A percentile compares a stretch with the other conserved stretches of the same genome.
Conservation (phyloP, 2,888 invertebrate species). For the Pseudococcus viburni region DNA sequence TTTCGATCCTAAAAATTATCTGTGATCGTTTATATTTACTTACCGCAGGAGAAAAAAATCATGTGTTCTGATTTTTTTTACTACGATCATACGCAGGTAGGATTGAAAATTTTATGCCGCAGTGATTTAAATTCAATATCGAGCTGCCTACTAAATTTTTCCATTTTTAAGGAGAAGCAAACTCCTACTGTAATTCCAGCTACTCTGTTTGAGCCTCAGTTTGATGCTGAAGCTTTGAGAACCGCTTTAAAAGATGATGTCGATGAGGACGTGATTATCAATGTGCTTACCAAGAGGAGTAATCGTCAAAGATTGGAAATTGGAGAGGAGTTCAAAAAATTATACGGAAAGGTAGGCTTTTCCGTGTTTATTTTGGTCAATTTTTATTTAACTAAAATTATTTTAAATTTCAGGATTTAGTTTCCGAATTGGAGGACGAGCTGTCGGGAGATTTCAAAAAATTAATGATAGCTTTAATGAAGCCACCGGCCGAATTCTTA, state of each 20-base stretch:
- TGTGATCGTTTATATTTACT: neutral
- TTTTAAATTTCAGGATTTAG: slow-evolving; percentile 72
- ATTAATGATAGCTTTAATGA: slow-evolving; percentile 86
- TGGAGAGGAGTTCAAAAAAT: slow-evolving; percentile 84
- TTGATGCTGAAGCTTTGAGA: slow-evolving; percentile 84
- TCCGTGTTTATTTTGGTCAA: slow-evolving; percentile 62
- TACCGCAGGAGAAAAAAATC: neutral
- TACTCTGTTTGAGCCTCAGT: slow-evolving; percentile 83
- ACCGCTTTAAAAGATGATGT: slow-evolving; percentile 96
- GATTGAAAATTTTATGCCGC: neutral
- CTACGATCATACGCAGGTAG: neutral
- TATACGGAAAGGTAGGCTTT: slow-evolving; percentile 84
- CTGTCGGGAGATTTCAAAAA: slow-evolving; percentile 91
- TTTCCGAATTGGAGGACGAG: slow-evolving; percentile 89
- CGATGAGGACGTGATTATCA: slow-evolving; percentile 90
- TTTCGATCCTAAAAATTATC: no score
- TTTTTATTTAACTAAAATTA: neutral
- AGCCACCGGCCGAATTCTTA: slow-evolving; percentile 86
- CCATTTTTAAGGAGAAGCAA: slow-evolving; percentile 73
- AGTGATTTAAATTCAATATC: neutral
- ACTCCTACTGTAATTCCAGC: slow-evolving; percentile 83
- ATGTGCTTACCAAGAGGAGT: slow-evolving; percentile 84
- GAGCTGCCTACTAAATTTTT: neutral
- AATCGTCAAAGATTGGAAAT: slow-evolving; percentile 90
- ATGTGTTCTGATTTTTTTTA: slow-evolving; percentile 19